Conservation (phyloP, 2,888 invertebrate species). For the Stenoptilia bipunctidactyla region DNA sequence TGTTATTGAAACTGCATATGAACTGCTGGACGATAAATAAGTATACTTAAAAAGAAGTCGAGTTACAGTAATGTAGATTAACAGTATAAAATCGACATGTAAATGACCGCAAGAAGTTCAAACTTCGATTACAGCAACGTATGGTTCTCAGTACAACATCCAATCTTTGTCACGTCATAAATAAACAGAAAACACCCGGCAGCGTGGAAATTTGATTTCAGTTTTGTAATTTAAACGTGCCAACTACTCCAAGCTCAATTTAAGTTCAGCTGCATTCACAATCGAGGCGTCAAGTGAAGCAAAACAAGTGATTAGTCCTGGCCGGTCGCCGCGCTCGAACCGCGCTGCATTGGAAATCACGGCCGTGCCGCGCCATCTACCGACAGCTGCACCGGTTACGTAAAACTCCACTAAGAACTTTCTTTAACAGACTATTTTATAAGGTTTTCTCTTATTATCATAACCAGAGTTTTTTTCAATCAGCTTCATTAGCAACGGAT, state of each 20-base stretch:
- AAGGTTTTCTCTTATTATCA: background rate
- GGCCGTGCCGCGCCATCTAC: background rate
- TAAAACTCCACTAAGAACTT: background rate
- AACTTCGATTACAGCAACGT: too few species aligned
- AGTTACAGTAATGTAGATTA: too few species aligned
- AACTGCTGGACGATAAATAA: too few species aligned
- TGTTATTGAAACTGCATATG: too few species aligned
- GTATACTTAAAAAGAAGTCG: too few species aligned
- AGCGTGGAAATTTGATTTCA: background rate
- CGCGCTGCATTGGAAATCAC: background rate
- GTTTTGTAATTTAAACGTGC: background rate
- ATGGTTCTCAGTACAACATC: too few species aligned
- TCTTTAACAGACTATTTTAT: background rate
- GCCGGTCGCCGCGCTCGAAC: too few species aligned
- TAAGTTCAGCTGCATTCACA: background rate
- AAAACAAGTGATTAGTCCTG: constrained; percentile 1
- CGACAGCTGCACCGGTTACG: background rate
- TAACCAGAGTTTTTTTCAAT: background rate
- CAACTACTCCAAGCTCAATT: background rate
- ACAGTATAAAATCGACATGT: too few species aligned
- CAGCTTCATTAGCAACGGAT: too few species aligned
- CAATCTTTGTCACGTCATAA: too few species aligned
- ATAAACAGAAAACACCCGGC: too few species aligned
- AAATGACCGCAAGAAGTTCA: too few species aligned
- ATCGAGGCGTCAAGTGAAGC: background rate